Evolutionary conservation across 2,797 vertebrate species (phyloP).

Genomic region (Petrocephalus schoutedeni): DNA sequence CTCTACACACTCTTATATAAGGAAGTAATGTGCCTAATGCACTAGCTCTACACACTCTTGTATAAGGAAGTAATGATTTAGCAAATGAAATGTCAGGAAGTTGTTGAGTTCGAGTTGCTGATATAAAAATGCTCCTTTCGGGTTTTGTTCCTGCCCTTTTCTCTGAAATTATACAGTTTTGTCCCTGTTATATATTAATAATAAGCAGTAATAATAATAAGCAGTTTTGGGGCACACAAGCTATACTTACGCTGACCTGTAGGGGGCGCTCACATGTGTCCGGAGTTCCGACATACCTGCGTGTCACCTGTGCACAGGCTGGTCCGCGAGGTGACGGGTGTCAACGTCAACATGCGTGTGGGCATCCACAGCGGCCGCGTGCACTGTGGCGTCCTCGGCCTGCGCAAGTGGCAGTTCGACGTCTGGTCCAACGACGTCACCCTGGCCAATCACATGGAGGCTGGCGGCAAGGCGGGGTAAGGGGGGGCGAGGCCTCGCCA

Average conservation of each 20-base stretch:
- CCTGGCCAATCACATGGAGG: conserved; percentile 93
- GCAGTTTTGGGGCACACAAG: neutral
- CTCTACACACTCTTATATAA: too few species aligned
- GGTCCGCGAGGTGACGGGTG: conserved; percentile 90
- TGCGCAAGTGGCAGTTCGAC: conserved; percentile 96
- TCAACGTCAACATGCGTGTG: conserved; percentile 97
- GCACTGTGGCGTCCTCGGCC: conserved; percentile 89
- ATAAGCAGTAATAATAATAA: neutral
- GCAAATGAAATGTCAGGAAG: neutral
- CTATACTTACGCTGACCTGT: neutral
- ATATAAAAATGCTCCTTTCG: neutral
- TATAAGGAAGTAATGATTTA: neutral
- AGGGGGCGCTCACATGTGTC: neutral
- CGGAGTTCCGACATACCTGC: neutral
- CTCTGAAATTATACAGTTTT: too few species aligned
- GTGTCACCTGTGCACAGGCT: conserved; percentile 58
- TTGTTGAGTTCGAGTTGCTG: neutral
- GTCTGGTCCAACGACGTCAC: conserved; percentile 97
- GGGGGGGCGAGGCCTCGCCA: conserved; percentile 17
- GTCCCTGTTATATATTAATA: neutral
- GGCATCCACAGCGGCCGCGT: conserved; percentile 95
- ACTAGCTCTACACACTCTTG: neutral
- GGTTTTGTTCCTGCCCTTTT: neutral
- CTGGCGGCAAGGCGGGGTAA: conserved; percentile 90
- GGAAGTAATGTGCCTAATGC: neutral